Base-by-base conservation (phyloP, 2,113 vertebrate genomes). In the Megaceryle torquata region DNA sequence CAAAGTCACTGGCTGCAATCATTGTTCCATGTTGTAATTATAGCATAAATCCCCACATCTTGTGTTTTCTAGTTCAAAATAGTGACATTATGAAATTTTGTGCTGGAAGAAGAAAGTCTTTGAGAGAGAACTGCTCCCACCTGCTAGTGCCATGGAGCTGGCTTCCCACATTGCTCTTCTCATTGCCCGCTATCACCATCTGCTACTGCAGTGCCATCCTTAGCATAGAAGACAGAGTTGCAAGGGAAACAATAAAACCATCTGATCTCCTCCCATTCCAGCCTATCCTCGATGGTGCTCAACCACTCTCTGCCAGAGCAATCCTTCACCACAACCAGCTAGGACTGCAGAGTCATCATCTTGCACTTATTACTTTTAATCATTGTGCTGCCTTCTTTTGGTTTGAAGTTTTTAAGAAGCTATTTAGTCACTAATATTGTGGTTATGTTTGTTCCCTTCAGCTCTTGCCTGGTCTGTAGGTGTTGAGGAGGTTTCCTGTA, bases 301-400 rank as follows among this genome's bases (percentile, higher is more conserved):
- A 44, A 8, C 3, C 11, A 18, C 7, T 50, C 10, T 11, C 4
- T 65, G 29, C 8, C 28, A n/a, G 31, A 46, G 9, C 0, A 0
- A 4, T 29, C 6, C 15, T 69, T 48, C 69, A 29, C 18, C 29
- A 65, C 28, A 41, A 5, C 2, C 6, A 12, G 15, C 14, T 70
- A 6, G 16, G 7, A 12, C 16, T 75, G 28, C 6, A 68, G 17
- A 46, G 29, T 43, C 37, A 46, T 44, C 10, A 33, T 33, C 39
- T 82, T 25, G 12, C 31, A 31, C 11, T 65, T 39, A 39, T 10
- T 50, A 15, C 3, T 82, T 69, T 74, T 51, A 33, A 44, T 37
- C 6, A 7, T 33, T 20, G 13, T 46, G 43, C 6, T 48, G 8
- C 50, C 26, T 5, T 85, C 29, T 44, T 67, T 1, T 56, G 13